Evolutionary conservation across 2,888 invertebrate species (phyloP), one percentile per base, ranked within the genome.

Genomic region (Scrobipalpa costella): DNA sequence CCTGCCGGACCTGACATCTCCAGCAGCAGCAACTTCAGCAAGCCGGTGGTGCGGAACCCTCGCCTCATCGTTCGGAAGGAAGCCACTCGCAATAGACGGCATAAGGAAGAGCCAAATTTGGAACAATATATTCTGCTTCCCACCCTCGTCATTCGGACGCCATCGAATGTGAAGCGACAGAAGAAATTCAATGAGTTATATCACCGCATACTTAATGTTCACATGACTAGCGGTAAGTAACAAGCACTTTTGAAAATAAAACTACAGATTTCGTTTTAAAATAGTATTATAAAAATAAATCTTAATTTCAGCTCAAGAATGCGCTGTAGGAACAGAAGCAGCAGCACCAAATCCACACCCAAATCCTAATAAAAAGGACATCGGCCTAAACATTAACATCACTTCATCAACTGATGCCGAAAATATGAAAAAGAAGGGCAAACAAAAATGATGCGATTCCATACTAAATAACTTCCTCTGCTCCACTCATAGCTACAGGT

Each of bases 141-240:
- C 5, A 90, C 91, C 7, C 73, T 90, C 58, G 90, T 90, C 1
- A 83, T 89, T 2, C 83, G 88, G 15, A 88, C 91, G 6, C 86
- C 90, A 15, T 90, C 91, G 13, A 90, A 90, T 71, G 76, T 91
- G 67, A 86, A 83, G 65, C 79, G 90, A 0, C 90, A 90, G 65
- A 90, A 86, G 70, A 89, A 87, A 70, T 91, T 90, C 62, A 89
- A 87, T 68, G 88, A 88, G 73, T 72, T 91, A 7, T 91, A 91
- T 68, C 90, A 89, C 69, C 84, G 85, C 52, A 88, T 91, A 66
- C 71, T 90, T 13, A 86, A 86, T 64, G 75, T 79, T 36, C 86
- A 88, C 64, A 64, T 84, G 36, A 81, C 80, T 66, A 81, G 79
- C 64, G 81, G 88, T 88, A 68, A 55, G 73, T 66, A 58, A 9